Evolutionary conservation across 1,140 invertebrate genomes (phyloP), one percentile per base, ranked within the genome.

Genomic region (Caenorhabditis latens): DNA sequence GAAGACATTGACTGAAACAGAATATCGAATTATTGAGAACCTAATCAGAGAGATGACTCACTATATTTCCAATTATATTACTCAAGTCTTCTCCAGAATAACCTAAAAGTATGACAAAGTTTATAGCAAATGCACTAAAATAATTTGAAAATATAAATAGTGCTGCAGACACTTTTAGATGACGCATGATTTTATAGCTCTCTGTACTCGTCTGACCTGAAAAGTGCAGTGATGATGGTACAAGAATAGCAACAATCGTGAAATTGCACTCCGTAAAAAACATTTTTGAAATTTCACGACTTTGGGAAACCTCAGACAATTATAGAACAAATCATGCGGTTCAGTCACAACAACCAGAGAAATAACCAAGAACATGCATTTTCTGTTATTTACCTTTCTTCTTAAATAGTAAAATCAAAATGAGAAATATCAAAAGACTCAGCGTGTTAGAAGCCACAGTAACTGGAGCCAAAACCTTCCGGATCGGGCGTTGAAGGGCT

Each of bases 131-230:
- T 32, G 46, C 46, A 21, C 71, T 79, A 2, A 79, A n/a, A 16
- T 79, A 79, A 24, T 79, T 79, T 16, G 71, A 79, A 46, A 79
- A 43, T 16, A 79, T 79, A n/a, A 79, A 79, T 24, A 79, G 5
- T 13, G n/a, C 6, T 50, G 71, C 71, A 24, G 71, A 79, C 7
- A 50, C n/a, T 24, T 79, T 79, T 11, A 79, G 24, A n/a, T 79
- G 71, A 24, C 71, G 71, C 71, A 79, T 79, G 13, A 50, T 50
- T 50, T 79, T 79, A 4, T 48, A 50, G n/a, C 71, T 79, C 11
- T 79, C 71, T 13, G 9, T 50, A 14, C n/a, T 79, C 4, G 19
- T 53, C 53, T 79, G 16, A 0, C 71, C 71, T 79, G 46, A 50
- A 48, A 79, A 24, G 8, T 58, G 14, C 14, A 14, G 46, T 46